These are phyloP conservation scores for Pseudorhiza aurosa DNA, from an alignment of 30 jellyfish, hydroid and myxozoan genomes.

Conservation along the genomic window DNA sequence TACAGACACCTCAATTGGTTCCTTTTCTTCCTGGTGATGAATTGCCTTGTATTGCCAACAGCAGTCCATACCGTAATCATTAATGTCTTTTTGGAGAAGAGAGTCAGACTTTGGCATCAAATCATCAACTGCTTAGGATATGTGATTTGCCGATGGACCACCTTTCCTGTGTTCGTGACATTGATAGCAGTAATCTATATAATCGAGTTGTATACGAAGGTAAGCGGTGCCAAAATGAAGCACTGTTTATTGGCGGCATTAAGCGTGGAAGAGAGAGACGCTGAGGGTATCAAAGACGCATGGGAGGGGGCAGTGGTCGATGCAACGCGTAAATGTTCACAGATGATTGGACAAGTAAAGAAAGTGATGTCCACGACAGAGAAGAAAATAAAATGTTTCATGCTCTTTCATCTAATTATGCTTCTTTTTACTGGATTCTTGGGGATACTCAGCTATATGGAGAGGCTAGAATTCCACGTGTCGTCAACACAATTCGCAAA, in stretches of 20 bases:
- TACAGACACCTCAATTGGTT: neutral
- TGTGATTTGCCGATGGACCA: constrained; percentile 2
- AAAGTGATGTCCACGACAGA: neutral
- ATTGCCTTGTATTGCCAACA: neutral
- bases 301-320: neutral
- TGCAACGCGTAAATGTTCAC: neutral
- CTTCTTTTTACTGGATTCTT: neutral
- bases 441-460: constrained; percentile 20
- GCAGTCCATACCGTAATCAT: neutral
- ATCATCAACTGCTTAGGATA: neutral
- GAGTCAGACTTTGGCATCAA: neutral
- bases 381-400: constrained; percentile 10
- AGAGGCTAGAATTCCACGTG: constrained; percentile 5
- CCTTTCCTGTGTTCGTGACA: neutral
- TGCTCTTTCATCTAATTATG: constrained; percentile 11
- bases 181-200: neutral
- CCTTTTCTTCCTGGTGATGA: neutral
- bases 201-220: neutral
- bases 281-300: neutral
- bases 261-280: neutral
- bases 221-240: neutral
- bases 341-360: neutral
- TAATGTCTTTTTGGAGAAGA: neutral
- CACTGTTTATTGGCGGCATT: neutral
- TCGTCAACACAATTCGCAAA: neutral